Evolutionary conservation across 2,113 vertebrate species (phyloP), one percentile per base, ranked within the genome.

Genomic region (Pteronura brasiliensis): DNA sequence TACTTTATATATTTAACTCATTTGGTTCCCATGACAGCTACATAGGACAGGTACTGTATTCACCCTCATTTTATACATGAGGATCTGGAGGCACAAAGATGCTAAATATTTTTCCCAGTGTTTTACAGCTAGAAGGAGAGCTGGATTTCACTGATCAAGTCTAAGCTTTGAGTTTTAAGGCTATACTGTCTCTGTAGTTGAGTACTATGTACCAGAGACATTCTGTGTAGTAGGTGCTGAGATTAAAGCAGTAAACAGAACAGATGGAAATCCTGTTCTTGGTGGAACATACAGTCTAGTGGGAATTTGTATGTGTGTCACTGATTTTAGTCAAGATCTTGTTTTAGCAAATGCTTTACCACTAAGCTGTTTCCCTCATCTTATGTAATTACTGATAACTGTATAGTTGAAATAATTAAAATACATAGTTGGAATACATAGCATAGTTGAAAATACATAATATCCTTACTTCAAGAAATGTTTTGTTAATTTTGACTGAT

Each of bases 391-490:
- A 47, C n/a, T 88, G 69, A 31, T 7, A 44, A 44, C 59, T 86
- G n/a, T 52, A 47, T 47, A 31, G 42, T 47, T 77, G 74, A 47
- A 76, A 76, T 76, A 76, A 44, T 76, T 76, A 42, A 77, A 77
- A 77, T 77, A 77, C 42, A 31, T 47, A 77, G 25, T 44, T 29
- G 42, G 27, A 47, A 10, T 77, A 77, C 7, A 31, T 47, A 77
- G 34, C 17, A 20, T 52, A 86, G 44, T 65, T 81, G 88, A 77
- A 95, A 91, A 71, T 27, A 42, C 47, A 23, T 84, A 39, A 18
- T 77, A 81, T 52, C 47, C 7, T 93, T 59, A 47, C 69, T 76
- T 92, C 61, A 95, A 84, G 55, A 97, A 93, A 83, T 55, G 20
- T 85, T 69, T 86, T 25, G 52, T 85, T 90, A 36, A 44, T 76